Evolutionary conservation across 2,888 invertebrate species (phyloP).

Genomic region (Microctonus aethiopoides): DNA sequence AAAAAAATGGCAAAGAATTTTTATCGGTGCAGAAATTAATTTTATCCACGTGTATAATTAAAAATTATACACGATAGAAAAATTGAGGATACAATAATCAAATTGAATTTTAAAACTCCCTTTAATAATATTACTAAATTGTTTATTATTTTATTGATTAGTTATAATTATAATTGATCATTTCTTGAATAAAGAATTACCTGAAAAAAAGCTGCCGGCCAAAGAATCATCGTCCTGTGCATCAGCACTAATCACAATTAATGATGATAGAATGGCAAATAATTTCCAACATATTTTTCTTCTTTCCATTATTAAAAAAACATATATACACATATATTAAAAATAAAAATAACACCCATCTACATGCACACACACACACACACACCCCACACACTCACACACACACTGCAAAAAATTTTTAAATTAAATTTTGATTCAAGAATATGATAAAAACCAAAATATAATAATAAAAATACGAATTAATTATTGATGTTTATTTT

Average conservation of each 20-base stretch:
- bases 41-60: too few species aligned
- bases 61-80: too few species aligned
- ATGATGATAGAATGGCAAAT: conserved; percentile 47
- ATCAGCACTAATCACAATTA: conserved; percentile 46
- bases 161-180: neutral
- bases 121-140: too few species aligned
- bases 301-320: neutral
- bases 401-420: neutral
- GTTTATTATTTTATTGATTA: too few species aligned
- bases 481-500: conserved; percentile 19
- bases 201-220: conserved; percentile 85
- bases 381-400: neutral
- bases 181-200: conserved; percentile 67
- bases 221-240: conserved; percentile 78
- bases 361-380: too few species aligned
- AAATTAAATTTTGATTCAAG: neutral
- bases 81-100: too few species aligned
- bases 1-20: neutral
- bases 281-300: conserved; percentile 15
- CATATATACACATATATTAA: neutral
- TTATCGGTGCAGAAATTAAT: too few species aligned
- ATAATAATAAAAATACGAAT: conserved; percentile 8
- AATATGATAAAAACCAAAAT: neutral
- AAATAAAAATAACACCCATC: too few species aligned
- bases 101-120: too few species aligned